phyloP scores from a whole-genome alignment of 1,140 invertebrate genomes.

The Paracyclopina nana region DNA sequence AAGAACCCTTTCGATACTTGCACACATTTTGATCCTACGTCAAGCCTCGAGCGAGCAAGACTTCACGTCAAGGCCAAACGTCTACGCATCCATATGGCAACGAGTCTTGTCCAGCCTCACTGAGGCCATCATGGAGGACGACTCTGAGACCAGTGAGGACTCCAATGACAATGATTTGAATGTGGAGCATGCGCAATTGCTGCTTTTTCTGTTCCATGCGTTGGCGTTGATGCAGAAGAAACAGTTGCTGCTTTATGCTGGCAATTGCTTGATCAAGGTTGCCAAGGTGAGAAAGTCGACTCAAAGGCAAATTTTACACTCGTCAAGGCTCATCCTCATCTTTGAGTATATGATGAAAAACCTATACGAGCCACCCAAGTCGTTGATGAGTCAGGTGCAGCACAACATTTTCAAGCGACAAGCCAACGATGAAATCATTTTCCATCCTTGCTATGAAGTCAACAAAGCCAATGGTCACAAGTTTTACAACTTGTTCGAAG shows the following conservation, averaged over 20 bases:
- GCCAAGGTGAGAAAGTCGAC: constrained; percentile 31
- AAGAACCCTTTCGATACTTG: constrained; percentile 55
- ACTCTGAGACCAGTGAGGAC: constrained; percentile 17
- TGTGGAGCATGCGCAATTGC: constrained; percentile 79
- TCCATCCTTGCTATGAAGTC: neutral
- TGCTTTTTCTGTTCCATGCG: constrained; percentile 83
- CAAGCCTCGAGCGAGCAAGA: constrained; percentile 19
- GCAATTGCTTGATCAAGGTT: constrained; percentile 25
- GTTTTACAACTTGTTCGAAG: constrained; percentile 62
- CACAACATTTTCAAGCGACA: neutral
- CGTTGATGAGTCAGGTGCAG: constrained; percentile 32
- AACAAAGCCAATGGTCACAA: constrained; percentile 27
- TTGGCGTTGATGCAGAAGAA: constrained; percentile 91
- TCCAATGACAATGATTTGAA: constrained; percentile 42
- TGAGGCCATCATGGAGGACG: constrained; percentile 39
- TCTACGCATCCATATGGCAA: constrained; percentile 73
- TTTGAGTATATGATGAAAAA: constrained; percentile 88
- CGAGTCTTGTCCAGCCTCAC: constrained; percentile 64
- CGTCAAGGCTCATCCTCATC: constrained; percentile 57
- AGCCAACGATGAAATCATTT: neutral
- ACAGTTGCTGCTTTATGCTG: constrained; percentile 49
- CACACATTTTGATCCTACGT: constrained; percentile 27
- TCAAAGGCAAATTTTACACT: constrained; percentile 10
- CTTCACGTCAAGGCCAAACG: constrained; percentile 36
- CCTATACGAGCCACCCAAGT: constrained; percentile 51